Evolutionary conservation across 2,113 vertebrate genomes (phyloP).

Genomic region (Rallus limicola): DNA sequence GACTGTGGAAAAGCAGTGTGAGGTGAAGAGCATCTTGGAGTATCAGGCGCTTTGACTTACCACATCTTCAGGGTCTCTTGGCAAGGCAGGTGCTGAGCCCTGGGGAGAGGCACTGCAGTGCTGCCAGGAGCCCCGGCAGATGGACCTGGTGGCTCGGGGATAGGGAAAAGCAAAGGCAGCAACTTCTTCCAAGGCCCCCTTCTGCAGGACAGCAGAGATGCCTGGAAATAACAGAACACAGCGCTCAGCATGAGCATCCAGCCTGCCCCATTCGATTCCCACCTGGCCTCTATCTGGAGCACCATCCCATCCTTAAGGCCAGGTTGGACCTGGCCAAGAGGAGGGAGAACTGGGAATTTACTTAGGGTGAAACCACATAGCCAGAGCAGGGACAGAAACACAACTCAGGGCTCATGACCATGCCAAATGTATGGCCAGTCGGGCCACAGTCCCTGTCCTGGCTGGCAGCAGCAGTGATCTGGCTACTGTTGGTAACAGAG

Average conservation of each 20-base stretch:
- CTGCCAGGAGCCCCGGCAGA: background rate
- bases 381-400: background rate
- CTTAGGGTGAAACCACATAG: accelerated
- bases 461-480: background rate
- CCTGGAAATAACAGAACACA: background rate
- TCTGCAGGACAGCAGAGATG: background rate
- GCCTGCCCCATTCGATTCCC: background rate
- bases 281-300: background rate
- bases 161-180: no score
- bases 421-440: background rate
- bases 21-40: background rate
- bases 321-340: background rate
- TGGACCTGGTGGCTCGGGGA: background rate
- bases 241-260: background rate
- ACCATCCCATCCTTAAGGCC: no score
- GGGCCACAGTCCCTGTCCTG: background rate
- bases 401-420: no score
- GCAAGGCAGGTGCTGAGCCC: background rate
- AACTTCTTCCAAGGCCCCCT: conserved; percentile 12
- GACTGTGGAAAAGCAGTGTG: accelerated
- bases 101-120: background rate
- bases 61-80: background rate
- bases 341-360: background rate
- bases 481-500: background rate
- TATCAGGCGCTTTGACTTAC: conserved; percentile 20